Evolutionary conservation across 2,797 vertebrate genomes (phyloP), one percentile per base, ranked within the genome.

Genomic region (Rachycentron canadum): DNA sequence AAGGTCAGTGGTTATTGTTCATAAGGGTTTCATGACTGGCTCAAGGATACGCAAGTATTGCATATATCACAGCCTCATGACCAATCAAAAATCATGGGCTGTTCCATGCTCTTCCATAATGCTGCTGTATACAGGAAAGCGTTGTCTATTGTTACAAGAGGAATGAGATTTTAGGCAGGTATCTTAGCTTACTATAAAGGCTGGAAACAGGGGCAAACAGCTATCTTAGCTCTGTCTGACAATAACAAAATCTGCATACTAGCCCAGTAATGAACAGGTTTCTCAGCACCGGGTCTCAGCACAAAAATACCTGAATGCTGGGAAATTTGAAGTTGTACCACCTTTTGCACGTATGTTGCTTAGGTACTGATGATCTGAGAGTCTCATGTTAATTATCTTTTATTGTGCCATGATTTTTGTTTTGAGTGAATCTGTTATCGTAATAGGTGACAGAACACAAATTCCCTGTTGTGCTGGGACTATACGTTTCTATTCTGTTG

Each of bases 371-470:
- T 62, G 28, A 53, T 65, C 25, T 34, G 2, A 43, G 38, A 36
- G 45, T 12, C 3, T 7, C 17, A 10, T 40, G 16, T 19, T 36
- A 14, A 32, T 43, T 7, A 8, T 21, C 10, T 45, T 60, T 49
- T 49, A 12, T 47, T 63, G 11, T 8, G 30, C 3, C 5, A 47
- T 7, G n/a, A 36, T 60, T 38, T 23, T 5, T 13, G 23, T 62
- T 50, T 64, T 66, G 25, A 52, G 12, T 4, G 1, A 50, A 19
- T 36, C 45, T 61, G 26, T 63, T 59, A 26, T 58, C 6, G 7
- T 47, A 12, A 45, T 41, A 23, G 38, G 25, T 52, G 56, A 76
- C 56, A 23, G 14, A n/a, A 65, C 16, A 57, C 49, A 59, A 28
- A 30, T 49, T 9, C 16, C 43, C 8, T 43, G 21, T 41, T 59